Percentiles rank a stretch among this genome's conserved stretches.
These are phyloP conservation scores for Eupithecia subumbrata DNA, from an alignment of 2,888 invertebrate species.

Conservation along the genomic window DNA sequence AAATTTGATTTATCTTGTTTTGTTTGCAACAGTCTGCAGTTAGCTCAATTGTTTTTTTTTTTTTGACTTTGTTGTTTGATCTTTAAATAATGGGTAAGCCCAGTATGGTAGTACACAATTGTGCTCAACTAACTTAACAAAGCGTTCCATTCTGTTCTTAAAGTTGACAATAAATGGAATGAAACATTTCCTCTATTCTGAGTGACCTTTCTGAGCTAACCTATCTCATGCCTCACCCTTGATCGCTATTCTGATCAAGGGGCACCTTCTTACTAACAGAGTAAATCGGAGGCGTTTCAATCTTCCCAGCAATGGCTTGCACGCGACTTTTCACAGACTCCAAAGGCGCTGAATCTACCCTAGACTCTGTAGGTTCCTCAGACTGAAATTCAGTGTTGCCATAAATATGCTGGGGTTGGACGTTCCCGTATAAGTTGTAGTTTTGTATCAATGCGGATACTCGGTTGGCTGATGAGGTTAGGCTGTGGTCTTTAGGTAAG, in stretches of 20 bases:
- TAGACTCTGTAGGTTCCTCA: slow-evolving; percentile 57
- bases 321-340: slow-evolving; percentile 77
- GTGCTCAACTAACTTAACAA: too few species aligned
- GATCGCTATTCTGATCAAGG: slow-evolving; percentile 70
- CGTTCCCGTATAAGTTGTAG: slow-evolving; percentile 77
- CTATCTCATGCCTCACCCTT: slow-evolving; percentile 56
- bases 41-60: too few species aligned
- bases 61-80: too few species aligned
- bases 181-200: not conserved
- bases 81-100: not conserved
- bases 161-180: not conserved
- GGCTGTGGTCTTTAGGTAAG: slow-evolving; percentile 70
- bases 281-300: slow-evolving; percentile 75
- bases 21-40: too few species aligned
- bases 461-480: slow-evolving; percentile 70
- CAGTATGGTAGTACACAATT: not conserved
- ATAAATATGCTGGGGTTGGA: slow-evolving; percentile 75
- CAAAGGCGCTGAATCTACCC: slow-evolving; percentile 70
- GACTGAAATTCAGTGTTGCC: slow-evolving; percentile 74
- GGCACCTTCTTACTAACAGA: slow-evolving; percentile 77
- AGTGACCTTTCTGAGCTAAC: not conserved
- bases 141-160: too few species aligned
- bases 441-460: slow-evolving; percentile 79
- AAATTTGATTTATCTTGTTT: too few species aligned
- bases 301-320: slow-evolving; percentile 73